Evolutionary conservation across 2,888 invertebrate genomes (phyloP).

Genomic region (Anaspis maculata): DNA sequence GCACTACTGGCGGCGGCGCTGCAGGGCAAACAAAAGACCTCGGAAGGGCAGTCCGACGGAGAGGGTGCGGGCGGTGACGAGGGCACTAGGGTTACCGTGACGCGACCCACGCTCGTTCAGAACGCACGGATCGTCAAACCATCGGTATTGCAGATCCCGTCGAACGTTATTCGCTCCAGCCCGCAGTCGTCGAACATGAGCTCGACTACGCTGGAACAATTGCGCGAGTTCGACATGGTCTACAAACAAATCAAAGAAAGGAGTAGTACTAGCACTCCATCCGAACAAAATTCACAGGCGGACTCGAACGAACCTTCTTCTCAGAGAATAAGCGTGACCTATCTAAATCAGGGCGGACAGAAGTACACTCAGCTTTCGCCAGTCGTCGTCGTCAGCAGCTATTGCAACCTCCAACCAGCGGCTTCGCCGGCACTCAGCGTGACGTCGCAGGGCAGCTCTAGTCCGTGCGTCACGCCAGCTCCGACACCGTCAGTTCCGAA

Average conservation of each 20-base stretch:
- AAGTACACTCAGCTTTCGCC: slow-evolving; percentile 43
- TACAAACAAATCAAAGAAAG: slow-evolving; percentile 73
- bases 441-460: slow-evolving; percentile 50
- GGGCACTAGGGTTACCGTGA: slow-evolving; percentile 21
- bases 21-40: slow-evolving; percentile 36
- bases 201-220: slow-evolving; percentile 67
- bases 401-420: slow-evolving; percentile 44
- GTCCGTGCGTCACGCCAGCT: slow-evolving; percentile 50
- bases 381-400: slow-evolving; percentile 51
- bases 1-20: slow-evolving; percentile 43
- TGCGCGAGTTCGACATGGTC: slow-evolving; percentile 73
- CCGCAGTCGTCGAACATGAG: slow-evolving; percentile 61
- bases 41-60: slow-evolving; percentile 20
- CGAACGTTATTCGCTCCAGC: slow-evolving; percentile 51
- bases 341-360: slow-evolving; percentile 43
- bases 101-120: slow-evolving; percentile 48
- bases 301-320: slow-evolving; percentile 32
- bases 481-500: slow-evolving; percentile 39
- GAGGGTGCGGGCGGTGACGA: slow-evolving; percentile 21
- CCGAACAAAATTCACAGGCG: slow-evolving; percentile 19
- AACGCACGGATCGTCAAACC: slow-evolving; percentile 50
- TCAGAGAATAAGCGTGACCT: slow-evolving; percentile 48
- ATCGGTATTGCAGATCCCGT: slow-evolving; percentile 51
- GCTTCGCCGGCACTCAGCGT: slow-evolving; percentile 50
- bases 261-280: slow-evolving; percentile 48